Conservation (phyloP, 2,113 vertebrate genomes). For the Passer montanus region DNA sequence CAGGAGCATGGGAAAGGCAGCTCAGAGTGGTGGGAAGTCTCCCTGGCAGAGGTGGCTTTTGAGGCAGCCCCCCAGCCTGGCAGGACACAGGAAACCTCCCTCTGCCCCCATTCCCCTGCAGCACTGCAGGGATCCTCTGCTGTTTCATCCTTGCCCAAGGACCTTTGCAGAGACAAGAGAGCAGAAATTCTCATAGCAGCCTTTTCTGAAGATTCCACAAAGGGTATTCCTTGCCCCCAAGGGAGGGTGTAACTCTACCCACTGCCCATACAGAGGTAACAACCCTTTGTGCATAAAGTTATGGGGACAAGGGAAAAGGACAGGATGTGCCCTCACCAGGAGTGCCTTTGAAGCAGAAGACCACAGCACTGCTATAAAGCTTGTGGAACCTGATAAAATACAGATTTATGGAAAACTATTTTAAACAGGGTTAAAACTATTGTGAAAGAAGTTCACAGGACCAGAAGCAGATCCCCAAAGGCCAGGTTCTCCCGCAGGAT, state of each 20-base stretch:
- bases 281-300: background rate
- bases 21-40: background rate
- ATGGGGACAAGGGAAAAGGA: background rate
- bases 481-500: background rate
- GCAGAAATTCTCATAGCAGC: background rate
- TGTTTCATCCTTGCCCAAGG: background rate
- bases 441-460: background rate
- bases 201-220: background rate
- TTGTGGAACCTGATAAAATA: background rate
- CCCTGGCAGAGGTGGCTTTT: background rate
- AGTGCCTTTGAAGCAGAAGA: background rate
- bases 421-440: background rate
- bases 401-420: background rate
- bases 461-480: background rate
- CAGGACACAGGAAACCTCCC: background rate
- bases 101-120: background rate
- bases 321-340: background rate
- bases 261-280: fast-evolving
- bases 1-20: background rate
- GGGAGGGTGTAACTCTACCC: background rate
- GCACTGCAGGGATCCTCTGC: background rate
- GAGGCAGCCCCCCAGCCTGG: background rate
- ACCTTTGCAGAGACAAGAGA: background rate
- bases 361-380: fast-evolving
- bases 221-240: fast-evolving